Evolutionary conservation across 2,113 vertebrate genomes (phyloP), one percentile per base, ranked within the genome.

Genomic region (Pipra filicauda): DNA sequence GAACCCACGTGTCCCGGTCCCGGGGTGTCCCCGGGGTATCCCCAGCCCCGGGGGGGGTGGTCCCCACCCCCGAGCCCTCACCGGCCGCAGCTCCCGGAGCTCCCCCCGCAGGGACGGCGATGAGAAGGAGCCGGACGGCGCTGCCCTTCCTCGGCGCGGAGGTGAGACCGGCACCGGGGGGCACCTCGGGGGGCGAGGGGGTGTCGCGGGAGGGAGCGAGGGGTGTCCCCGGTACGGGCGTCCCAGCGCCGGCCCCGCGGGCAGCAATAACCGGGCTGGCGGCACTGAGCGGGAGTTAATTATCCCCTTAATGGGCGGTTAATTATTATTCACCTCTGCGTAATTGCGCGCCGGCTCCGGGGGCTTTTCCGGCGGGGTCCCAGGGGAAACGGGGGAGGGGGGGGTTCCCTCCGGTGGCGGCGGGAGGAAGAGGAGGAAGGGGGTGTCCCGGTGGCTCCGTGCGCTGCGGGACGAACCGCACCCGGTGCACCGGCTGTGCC

Each of bases 121-220:
- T 96, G 97, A 59, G 96, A 65, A 77, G 73, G 80, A 97, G 95
- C 23, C 41, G 93, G 39, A 96, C 95, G 0, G 54, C 96, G 3
- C 58, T 96, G 44, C 91, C 97, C 31, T 97, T 97, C 84, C 85
- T 96, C 31, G 77, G 85, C 15, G 80, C 57, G 5, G 95, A 97
- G 97, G 97, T 97, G 95, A 97, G 66, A 57, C 15, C 14, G 64
- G 39, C 8, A 57, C 52, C 30, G 51, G 70, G 81, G 11, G 27
- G 12, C 11, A 33, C 55, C 26, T 43, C 7, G 31, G 8, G 23
- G 20, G 17, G 15, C 6, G 3, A 35, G 44, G 74, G 74, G 69
- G 24, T n/a, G 35, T 52, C 62, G 62, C 48, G 30, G 52, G 49
- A 51, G 49, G 23, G 27, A 20, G 21, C 46, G 13, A 28, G 39